phyloP scores from a whole-genome alignment of 2,113 vertebrate genomes.

The Silurus meridionalis region DNA sequence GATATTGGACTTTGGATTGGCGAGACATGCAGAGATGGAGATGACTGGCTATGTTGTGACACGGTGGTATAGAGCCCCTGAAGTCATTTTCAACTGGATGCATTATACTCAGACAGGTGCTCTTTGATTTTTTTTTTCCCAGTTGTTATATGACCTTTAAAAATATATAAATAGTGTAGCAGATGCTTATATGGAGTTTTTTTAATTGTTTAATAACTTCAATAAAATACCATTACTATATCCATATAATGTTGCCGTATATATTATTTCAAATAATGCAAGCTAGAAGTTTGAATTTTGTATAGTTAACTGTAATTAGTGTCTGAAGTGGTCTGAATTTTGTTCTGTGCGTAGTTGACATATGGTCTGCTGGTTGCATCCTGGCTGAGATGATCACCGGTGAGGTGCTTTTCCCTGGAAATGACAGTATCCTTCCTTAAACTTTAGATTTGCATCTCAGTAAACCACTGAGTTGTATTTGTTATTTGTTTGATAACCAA shows the following conservation, averaged over 20 bases:
- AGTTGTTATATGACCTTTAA: neutral
- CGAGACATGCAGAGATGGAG: constrained; percentile 76
- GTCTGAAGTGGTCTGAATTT: neutral
- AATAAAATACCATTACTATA: neutral
- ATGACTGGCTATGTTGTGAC: constrained; percentile 84
- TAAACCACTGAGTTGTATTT: neutral
- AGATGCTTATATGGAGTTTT: neutral
- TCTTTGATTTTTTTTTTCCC: neutral
- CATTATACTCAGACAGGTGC: constrained; percentile 80
- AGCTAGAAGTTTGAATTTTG: neutral
- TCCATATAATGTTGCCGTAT: neutral
- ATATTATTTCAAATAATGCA: neutral
- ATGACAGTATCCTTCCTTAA: constrained; percentile 78
- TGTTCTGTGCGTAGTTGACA: constrained; percentile 70
- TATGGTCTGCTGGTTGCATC: constrained; percentile 82
- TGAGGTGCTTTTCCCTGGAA: constrained; percentile 74
- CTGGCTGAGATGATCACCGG: constrained; percentile 81
- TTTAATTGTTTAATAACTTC: neutral
- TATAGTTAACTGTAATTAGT: neutral
- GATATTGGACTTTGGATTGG: constrained; percentile 83
- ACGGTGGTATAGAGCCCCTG: constrained; percentile 81
- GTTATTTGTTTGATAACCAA: neutral
- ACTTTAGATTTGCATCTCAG: neutral
- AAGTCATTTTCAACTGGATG: constrained; percentile 84
- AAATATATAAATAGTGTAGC: neutral